A percentile compares a stretch with the other conserved stretches of the same genome.
phyloP scores from a whole-genome alignment of 2,113 vertebrate species.

The Synodontis membranacea region DNA sequence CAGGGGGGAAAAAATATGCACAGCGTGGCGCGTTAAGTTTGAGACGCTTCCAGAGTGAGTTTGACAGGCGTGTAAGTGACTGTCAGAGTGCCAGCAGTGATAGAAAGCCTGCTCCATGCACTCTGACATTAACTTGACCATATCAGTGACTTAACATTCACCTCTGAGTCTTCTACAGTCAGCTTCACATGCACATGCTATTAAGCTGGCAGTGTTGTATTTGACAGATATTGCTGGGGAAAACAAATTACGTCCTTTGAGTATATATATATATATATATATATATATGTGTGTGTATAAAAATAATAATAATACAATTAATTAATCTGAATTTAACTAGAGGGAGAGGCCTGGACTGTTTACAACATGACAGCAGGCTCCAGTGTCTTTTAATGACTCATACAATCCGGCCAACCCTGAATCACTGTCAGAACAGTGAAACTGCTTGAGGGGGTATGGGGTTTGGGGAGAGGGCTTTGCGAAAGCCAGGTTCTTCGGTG shows the following conservation, averaged over 20 bases:
- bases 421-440: slow-evolving; percentile 5
- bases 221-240: slow-evolving; percentile 43
- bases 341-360: slow-evolving; percentile 37
- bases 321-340: slow-evolving; percentile 54
- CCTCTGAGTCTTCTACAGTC: slow-evolving; percentile 18
- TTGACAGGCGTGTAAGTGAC: slow-evolving; percentile 59
- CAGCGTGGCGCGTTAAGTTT: slow-evolving; percentile 45
- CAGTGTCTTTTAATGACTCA: slow-evolving; percentile 44
- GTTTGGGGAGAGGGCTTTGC: slow-evolving; percentile 18
- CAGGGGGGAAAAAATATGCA: slow-evolving; percentile 34
- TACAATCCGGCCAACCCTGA: neutral
- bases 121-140: slow-evolving; percentile 49
- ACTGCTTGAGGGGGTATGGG: slow-evolving; percentile 20
- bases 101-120: slow-evolving; percentile 42
- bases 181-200: slow-evolving; percentile 14
- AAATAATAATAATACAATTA: slow-evolving; percentile 31
- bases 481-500: slow-evolving; percentile 13
- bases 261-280: too few relatives aligned
- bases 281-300: too few relatives aligned
- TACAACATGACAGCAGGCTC: slow-evolving; percentile 29
- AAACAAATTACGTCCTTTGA: slow-evolving; percentile 37
- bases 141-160: slow-evolving; percentile 35
- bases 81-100: slow-evolving; percentile 51
- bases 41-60: slow-evolving; percentile 54
- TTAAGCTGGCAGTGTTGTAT: slow-evolving; percentile 32